Percentiles rank a stretch among this genome's conserved stretches.
These are phyloP conservation scores for Piscicola geometra DNA, from an alignment of 2,888 invertebrate species.

Conservation along the genomic window DNA sequence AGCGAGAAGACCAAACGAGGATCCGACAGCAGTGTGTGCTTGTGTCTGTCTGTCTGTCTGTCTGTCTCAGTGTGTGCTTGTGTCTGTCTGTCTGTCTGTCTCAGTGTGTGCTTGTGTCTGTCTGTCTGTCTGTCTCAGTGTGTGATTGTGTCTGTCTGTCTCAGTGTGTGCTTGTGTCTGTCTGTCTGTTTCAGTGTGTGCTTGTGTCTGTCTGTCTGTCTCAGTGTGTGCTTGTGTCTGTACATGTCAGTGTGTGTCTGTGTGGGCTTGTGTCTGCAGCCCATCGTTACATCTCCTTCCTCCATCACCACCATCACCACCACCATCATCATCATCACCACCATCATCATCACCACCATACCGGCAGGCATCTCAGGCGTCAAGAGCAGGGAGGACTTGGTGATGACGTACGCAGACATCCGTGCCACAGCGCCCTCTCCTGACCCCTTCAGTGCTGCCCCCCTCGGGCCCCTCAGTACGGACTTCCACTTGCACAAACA, in stretches of 20 bases:
- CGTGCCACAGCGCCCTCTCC: not conserved
- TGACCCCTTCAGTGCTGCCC: slow-evolving; percentile 74
- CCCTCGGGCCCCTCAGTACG: slow-evolving; percentile 61
- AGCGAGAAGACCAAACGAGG: slow-evolving; percentile 75
- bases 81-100: too few relatives aligned
- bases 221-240: not conserved
- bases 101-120: too few relatives aligned
- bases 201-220: not conserved
- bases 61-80: too few relatives aligned
- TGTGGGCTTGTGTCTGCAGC: not conserved
- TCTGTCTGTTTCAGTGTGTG: not conserved
- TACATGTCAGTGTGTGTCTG: not conserved
- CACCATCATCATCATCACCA: not conserved
- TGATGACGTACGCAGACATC: slow-evolving; percentile 59
- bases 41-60: too few relatives aligned
- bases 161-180: not conserved
- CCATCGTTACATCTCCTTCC: not conserved
- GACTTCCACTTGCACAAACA: not conserved
- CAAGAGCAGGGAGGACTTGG: slow-evolving; percentile 67
- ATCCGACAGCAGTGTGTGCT: slow-evolving; percentile 75
- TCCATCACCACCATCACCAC: not conserved
- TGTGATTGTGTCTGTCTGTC: not conserved
- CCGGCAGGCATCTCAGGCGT: slow-evolving; percentile 64
- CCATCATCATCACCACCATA: slow-evolving; percentile 16
- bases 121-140: not conserved